Evolutionary conservation across 2,888 invertebrate species (phyloP), one percentile per base, ranked within the genome.

Genomic region (Drosophila paucipuncta): DNA sequence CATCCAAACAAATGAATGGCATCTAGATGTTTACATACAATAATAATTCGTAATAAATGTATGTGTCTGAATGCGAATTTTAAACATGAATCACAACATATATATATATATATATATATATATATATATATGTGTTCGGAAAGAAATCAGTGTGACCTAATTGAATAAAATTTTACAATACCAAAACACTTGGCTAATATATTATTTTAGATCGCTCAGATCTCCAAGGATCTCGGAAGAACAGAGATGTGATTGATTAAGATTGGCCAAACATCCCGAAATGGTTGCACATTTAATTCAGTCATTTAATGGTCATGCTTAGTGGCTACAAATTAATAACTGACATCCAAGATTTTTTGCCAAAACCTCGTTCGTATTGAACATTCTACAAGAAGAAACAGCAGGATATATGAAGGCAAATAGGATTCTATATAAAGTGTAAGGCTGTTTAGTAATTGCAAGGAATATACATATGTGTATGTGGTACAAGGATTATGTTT

Each of bases 401-500:
- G 22, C 47, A 13, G 7, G 7, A 47, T 47, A 47, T 13, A 13
- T 22, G 11, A 16, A 16, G 22, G 47, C 47, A 22, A 47, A 22
- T 10, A 18, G 10, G 28, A 16, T 28, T 50, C 57, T 37, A 58
- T 63, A 52, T 37, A 22, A 59, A 33, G 25, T 25, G 9, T 9
- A 25, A 16, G 47, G 47, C 13, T 47, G 13, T 13, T 31, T 31
- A 5, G n/a, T 31, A 31, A 39, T 53, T 63, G 50, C 35, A 68
- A 66, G n/a, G 33, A 31, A 25, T 16, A 25, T 25, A 25, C 25
- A 47, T 57, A 53, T 47, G 49, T 47, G 55, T n/a, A 39, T n/a
- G 53, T 58, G 49, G 39, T 39, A 35, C 58, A 22, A 28, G 1
- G 16, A 67, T 53, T 87, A 92, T 18, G 85, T 83, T 71, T 96